phyloP scores from a whole-genome alignment of 2,113 vertebrate genomes.

The Plestiodon gilberti region DNA sequence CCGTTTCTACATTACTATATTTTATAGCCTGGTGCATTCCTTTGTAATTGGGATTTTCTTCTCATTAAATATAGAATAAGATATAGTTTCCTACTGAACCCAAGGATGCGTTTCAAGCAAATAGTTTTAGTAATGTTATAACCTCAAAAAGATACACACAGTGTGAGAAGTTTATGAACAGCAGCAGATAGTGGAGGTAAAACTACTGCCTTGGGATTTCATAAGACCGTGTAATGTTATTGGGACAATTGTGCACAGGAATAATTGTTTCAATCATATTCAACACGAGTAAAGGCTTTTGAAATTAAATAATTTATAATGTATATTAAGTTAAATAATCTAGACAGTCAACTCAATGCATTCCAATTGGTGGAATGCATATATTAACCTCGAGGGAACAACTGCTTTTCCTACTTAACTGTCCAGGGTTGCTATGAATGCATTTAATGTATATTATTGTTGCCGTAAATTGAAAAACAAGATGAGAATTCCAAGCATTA shows the following conservation, averaged over 20 bases:
- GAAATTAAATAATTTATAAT: constrained; percentile 68
- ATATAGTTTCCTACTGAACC: constrained; percentile 48
- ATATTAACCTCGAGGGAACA: constrained; percentile 48
- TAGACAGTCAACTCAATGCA: constrained; percentile 54
- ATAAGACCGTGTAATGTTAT: constrained; percentile 50
- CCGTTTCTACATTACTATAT: constrained; percentile 39
- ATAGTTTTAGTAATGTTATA: constrained; percentile 60
- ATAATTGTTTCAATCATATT: constrained; percentile 69
- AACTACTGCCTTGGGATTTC: constrained; percentile 51
- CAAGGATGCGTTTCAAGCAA: constrained; percentile 34
- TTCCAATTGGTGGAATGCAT: constrained; percentile 54
- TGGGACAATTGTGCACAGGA: constrained; percentile 60
- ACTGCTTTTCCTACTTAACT: constrained; percentile 49
- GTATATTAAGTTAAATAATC: constrained; percentile 71
- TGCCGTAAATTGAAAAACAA: constrained; percentile 59
- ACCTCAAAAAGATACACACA: constrained; percentile 49
- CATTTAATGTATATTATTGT: constrained; percentile 55
- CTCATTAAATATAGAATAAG: constrained; percentile 56
- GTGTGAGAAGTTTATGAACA: constrained; percentile 59
- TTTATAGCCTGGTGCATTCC: constrained; percentile 43
- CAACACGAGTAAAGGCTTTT: constrained; percentile 49
- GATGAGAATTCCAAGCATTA: constrained; percentile 48
- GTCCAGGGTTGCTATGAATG: constrained; percentile 37
- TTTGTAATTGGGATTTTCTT: constrained; percentile 57
- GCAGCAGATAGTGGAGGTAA: constrained; percentile 53